Evolutionary conservation across 2,888 invertebrate genomes (phyloP).

Genomic region (Eugnorisma glareosa): DNA sequence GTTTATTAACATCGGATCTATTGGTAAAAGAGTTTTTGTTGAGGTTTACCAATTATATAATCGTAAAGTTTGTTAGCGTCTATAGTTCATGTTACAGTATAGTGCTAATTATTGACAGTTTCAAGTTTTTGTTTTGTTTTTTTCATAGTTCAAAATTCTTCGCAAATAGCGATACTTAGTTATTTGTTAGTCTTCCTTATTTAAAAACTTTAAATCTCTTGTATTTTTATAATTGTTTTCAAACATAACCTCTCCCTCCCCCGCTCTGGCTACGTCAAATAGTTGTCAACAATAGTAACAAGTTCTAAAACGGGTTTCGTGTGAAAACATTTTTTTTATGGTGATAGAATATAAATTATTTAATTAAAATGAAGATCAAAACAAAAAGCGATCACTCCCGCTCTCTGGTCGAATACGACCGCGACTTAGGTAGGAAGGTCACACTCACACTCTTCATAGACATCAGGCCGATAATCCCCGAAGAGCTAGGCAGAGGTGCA

Average conservation of each 20-base stretch:
- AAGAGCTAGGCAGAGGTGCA: background rate
- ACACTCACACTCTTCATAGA: background rate
- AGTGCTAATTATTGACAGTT: constrained; percentile 37
- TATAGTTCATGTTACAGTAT: constrained; percentile 9
- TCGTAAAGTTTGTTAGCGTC: constrained; percentile 40
- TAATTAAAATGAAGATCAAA: background rate
- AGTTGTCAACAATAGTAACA: constrained; percentile 50
- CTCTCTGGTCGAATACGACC: background rate
- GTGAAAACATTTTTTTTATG: constrained; percentile 28
- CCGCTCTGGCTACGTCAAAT: background rate
- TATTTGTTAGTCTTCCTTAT: background rate
- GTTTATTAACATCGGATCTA: constrained; percentile 46
- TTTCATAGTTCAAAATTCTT: constrained; percentile 10
- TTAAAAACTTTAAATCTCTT: background rate
- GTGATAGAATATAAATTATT: background rate
- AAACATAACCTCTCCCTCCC: background rate
- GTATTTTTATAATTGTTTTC: background rate
- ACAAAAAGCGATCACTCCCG: background rate
- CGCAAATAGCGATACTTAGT: background rate
- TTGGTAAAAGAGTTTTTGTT: constrained; percentile 24
- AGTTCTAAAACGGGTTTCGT: constrained; percentile 42
- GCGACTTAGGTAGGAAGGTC: background rate
- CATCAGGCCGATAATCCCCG: too few species aligned
- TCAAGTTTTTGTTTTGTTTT: background rate
- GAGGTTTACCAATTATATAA: constrained; percentile 29